These are phyloP conservation scores for Acanthosoma haemorrhoidale DNA, from an alignment of 2,888 invertebrate species.

Conservation along the genomic window DNA sequence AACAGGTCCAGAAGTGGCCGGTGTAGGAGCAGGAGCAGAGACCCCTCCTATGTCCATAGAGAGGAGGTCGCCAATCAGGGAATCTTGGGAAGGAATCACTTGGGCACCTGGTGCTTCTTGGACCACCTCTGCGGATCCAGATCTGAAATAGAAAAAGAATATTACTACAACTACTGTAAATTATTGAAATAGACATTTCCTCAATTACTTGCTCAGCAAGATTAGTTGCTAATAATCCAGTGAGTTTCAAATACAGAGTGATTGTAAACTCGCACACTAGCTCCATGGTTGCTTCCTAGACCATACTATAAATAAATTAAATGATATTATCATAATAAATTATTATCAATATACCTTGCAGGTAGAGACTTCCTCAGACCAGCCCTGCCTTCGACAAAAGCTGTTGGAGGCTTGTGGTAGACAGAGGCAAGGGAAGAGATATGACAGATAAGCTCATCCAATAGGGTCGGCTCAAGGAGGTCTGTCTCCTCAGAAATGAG, in stretches of 20 bases:
- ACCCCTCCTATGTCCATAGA: slow-evolving; percentile 86
- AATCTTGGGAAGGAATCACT: slow-evolving; percentile 75
- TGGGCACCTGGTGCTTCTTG: slow-evolving; percentile 43
- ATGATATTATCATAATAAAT: too few relatives aligned
- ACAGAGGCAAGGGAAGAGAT: slow-evolving; percentile 97
- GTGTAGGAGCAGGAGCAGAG: slow-evolving; percentile 53
- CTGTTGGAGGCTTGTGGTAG: slow-evolving; percentile 97
- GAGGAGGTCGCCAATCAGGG: slow-evolving; percentile 90
- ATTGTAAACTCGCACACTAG: too few relatives aligned
- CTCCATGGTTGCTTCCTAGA: too few relatives aligned
- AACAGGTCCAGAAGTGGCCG: slow-evolving; percentile 54
- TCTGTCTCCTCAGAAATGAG: slow-evolving; percentile 99
- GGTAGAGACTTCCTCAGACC: slow-evolving; percentile 73
- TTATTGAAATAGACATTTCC: too few relatives aligned
- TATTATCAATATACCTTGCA: slow-evolving; percentile 47
- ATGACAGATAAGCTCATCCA: slow-evolving; percentile 98
- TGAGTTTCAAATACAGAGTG: too few relatives aligned
- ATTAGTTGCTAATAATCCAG: too few relatives aligned
- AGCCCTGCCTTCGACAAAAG: slow-evolving; percentile 86
- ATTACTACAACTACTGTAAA: too few relatives aligned
- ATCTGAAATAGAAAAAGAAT: slow-evolving; percentile 24
- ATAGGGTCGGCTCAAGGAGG: slow-evolving; percentile 88
- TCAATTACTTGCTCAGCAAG: too few relatives aligned
- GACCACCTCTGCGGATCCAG: slow-evolving; percentile 42
- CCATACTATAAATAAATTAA: too few relatives aligned